phyloP scores from a whole-genome alignment of 2,888 invertebrate species.

The Agrotis ipsilon region DNA sequence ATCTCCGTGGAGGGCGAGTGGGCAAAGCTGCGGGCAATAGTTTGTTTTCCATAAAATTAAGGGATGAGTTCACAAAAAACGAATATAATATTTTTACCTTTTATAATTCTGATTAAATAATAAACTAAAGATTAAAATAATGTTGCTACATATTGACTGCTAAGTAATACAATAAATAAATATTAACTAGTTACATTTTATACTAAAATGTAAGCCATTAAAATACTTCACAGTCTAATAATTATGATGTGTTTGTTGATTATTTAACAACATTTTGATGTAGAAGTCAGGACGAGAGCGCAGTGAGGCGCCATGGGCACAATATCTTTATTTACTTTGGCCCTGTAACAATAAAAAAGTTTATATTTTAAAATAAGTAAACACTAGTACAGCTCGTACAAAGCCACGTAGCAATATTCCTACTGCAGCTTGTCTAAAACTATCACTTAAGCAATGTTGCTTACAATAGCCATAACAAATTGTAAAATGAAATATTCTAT shows the following conservation, averaged over 20 bases:
- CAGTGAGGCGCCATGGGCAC: constrained; percentile 75
- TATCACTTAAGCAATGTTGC: too few species aligned
- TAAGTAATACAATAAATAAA: constrained; percentile 5
- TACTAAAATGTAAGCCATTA: constrained; percentile 9
- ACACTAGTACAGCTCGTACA: too few species aligned
- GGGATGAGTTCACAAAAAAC: neutral
- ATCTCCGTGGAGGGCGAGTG: too few species aligned
- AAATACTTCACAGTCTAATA: constrained; percentile 14
- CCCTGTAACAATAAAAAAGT: constrained; percentile 68
- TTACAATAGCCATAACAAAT: too few species aligned
- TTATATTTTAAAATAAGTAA: too few species aligned
- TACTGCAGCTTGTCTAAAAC: too few species aligned
- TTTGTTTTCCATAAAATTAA: too few species aligned
- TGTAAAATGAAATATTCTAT: too few species aligned
- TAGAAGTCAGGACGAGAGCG: constrained; percentile 71
- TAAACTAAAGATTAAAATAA: neutral
- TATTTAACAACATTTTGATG: constrained; percentile 45
- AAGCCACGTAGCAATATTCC: too few species aligned
- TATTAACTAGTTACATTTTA: neutral
- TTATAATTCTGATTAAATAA: constrained; percentile 33
- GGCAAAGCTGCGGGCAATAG: too few species aligned
- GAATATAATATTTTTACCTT: neutral
- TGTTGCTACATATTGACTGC: neutral
- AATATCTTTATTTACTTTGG: constrained; percentile 63
- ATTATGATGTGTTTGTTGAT: neutral